These are phyloP conservation scores for Magallana nippona DNA, from an alignment of 2,888 invertebrate genomes.

Conservation along the genomic window DNA sequence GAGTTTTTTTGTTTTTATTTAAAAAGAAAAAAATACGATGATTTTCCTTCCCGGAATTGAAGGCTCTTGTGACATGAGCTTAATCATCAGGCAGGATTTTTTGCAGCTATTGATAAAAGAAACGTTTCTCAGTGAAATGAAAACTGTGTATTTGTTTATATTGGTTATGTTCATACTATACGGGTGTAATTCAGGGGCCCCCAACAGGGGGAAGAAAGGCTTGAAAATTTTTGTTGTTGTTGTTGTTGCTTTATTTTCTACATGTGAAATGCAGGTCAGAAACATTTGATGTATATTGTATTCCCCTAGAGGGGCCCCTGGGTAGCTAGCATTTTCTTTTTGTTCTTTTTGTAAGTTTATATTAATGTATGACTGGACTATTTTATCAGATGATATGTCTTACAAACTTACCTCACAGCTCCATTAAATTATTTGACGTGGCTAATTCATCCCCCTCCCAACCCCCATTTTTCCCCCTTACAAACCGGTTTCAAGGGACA, in stretches of 20 bases:
- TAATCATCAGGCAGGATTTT: constrained; percentile 20
- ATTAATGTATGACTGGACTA: constrained; percentile 19
- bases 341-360: constrained; percentile 35
- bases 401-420: constrained; percentile 20
- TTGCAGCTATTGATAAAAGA: constrained; percentile 13
- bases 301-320: constrained; percentile 20
- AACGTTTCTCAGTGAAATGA: constrained; percentile 5
- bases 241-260: constrained; percentile 24
- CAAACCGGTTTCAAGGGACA: too few species aligned
- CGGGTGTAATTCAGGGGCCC: constrained; percentile 26
- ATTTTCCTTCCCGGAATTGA: too few species aligned
- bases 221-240: constrained; percentile 6
- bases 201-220: not conserved
- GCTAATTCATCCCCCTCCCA: not conserved
- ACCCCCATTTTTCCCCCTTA: not conserved
- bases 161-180: constrained; percentile 29
- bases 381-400: constrained; percentile 9
- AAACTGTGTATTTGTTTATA: constrained; percentile 6
- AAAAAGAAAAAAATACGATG: not conserved
- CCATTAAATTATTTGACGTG: constrained; percentile 1
- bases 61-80: not conserved
- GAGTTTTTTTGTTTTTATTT: not conserved
- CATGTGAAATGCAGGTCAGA: constrained; percentile 28
- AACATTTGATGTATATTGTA: not conserved
- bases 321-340: constrained; percentile 33